These are phyloP conservation scores for Cygnus atratus DNA, from an alignment of 2,113 vertebrate species.

Conservation along the genomic window DNA sequence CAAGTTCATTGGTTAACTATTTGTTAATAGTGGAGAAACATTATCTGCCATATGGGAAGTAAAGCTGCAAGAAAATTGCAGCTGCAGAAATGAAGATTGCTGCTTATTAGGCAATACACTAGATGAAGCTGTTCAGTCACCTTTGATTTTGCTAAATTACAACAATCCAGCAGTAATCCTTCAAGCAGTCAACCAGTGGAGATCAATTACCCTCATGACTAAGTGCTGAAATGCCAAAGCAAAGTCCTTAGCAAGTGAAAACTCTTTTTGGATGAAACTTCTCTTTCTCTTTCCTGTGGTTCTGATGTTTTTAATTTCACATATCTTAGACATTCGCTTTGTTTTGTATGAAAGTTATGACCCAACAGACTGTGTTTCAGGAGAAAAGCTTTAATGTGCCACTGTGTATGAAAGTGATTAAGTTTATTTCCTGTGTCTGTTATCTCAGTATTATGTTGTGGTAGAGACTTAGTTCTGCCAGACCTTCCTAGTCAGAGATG, in stretches of 20 bases:
- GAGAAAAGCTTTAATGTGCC: conserved; percentile 2
- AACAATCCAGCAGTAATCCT: not conserved
- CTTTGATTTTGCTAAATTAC: not conserved
- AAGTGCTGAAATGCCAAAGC: conserved; percentile 18
- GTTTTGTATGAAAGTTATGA: not conserved
- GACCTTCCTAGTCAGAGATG: not conserved
- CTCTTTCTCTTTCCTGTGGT: conserved; percentile 12
- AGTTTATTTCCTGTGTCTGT: conserved; percentile 8
- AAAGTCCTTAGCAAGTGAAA: conserved; percentile 16
- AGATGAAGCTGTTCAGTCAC: not conserved
- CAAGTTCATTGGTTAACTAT: not conserved
- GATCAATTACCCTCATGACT: not conserved
- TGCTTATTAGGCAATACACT: not conserved
- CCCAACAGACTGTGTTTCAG: not conserved
- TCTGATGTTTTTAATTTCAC: not conserved
- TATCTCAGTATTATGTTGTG: not conserved
- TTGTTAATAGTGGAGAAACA: not conserved
- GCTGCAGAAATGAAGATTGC: not conserved
- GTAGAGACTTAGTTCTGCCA: not conserved
- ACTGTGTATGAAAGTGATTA: not conserved
- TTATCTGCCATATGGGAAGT: not conserved
- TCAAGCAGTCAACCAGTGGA: not conserved
- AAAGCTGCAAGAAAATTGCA: not conserved
- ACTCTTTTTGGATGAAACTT: not conserved
- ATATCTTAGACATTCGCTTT: not conserved